These are phyloP conservation scores for Chinchilla lanigera DNA, from an alignment of 2,113 vertebrate genomes.

Conservation along the genomic window DNA sequence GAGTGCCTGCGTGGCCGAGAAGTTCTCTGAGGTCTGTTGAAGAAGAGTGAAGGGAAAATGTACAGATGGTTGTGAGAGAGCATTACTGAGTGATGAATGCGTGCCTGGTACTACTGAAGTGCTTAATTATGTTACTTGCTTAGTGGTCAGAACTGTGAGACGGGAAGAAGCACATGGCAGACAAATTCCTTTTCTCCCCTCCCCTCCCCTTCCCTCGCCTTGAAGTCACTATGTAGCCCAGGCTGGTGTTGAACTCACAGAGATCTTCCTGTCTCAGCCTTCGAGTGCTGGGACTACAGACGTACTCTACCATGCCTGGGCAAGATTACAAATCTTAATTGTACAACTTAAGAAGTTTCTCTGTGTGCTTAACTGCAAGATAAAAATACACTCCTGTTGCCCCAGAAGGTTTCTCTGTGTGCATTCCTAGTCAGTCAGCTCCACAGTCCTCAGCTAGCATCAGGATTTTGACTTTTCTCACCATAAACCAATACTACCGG, in stretches of 20 bases:
- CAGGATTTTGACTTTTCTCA: not conserved
- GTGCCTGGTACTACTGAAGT: not conserved
- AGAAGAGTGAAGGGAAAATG: not conserved
- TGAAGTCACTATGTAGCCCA: no score
- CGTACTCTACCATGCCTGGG: not conserved
- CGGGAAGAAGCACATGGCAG: not conserved
- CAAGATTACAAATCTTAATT: not conserved
- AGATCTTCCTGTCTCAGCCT: not conserved
- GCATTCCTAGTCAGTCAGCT: not conserved
- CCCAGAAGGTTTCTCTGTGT: not conserved
- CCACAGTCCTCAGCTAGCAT: not conserved
- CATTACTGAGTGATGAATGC: not conserved
- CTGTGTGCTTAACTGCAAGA: not conserved
- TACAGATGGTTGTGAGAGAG: not conserved
- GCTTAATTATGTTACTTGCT: not conserved
- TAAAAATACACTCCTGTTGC: not conserved
- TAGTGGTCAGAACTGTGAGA: not conserved
- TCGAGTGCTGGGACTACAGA: not conserved
- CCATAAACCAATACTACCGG: not conserved
- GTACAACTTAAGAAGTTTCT: not conserved
- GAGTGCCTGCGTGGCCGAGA: not conserved
- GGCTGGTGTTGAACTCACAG: not conserved
- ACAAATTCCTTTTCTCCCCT: not conserved
- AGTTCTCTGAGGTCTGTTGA: not conserved
- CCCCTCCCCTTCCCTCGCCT: no score